Base-by-base conservation (phyloP, 2,888 invertebrate genomes). In the Rhabditophanes sp. region DNA sequence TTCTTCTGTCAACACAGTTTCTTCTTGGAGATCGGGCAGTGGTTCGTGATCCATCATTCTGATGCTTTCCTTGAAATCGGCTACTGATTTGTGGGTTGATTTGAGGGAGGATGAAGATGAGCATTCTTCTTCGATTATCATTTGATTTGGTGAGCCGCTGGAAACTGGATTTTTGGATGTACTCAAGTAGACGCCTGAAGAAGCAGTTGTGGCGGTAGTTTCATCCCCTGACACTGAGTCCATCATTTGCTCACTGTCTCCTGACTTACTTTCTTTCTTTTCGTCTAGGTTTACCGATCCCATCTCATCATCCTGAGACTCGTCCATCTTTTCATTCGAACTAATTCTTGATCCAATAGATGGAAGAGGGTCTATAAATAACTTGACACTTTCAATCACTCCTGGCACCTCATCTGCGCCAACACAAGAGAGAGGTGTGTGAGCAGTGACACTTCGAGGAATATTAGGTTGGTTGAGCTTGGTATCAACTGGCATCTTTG, bases 1-100 rank as follows among this genome's bases (percentile, higher is more conserved):
- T 30, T 61, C 60, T 18, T 48, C 79, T 66, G 85, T 85, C 60
- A 90, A 75, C 29, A 90, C 75, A 11, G 88, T 88, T 70, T 93
- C 90, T 69, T 87, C 85, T 34, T 84, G 82, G 56, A 93, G 72
- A 66, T 87, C 85, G 9, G 87, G 88, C 12, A 85, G 57, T 5
- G 53, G 37, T 9, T 37, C 42, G 14, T 31, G 40, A 8, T 46
- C 55, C 4, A n/a, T 34, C 42, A 16, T 9, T 25, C 9, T 25
- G 17, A 9, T 9, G 8, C 3, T 25, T 3, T 9, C 7, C 25
- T 24, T 5, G 33, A 31, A 8, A 32, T 11, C 9, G 16, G 16
- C 16, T 34, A 16, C 6, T 34, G 31, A 30, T 26, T 30, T 27
- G 12, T 32, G 32, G 20, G 30, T 25, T 18, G 16, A 19, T 19